Evolutionary conservation across 2,797 vertebrate genomes (phyloP), one percentile per base, ranked within the genome.

Genomic region (Brachyalestes nurse): DNA sequence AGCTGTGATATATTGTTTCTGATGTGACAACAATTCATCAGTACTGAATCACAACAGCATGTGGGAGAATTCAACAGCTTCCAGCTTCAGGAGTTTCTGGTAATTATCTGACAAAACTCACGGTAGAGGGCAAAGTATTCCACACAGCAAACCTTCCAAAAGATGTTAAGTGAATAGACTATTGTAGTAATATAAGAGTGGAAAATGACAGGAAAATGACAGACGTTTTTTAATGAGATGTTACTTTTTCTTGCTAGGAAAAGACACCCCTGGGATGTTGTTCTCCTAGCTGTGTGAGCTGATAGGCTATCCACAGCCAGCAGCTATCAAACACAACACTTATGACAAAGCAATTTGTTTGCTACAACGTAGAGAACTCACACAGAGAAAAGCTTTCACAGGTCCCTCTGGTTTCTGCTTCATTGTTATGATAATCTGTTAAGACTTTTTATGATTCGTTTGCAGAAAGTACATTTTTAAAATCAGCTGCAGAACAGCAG

Each of bases 401-500:
- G 12, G 25, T 62, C 60, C 60, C 60, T 62, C 23, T 28, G 60
- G 60, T 62, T 62, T 28, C 8, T 10, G 60, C 3, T 28, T 28
- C 25, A 62, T 62, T 62, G 23, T 62, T 62, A 62, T 28, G 60
- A 6, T 62, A 25, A 62, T 62, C 5, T 28, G 57, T 66, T 7
- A n/a, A 4, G 28, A 40, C 1, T 40, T 17, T 40, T 8, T 6
- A 0, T n/a, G 34, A 66, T 42, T 66, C 19, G 17, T 19, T 42
- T 66, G 64, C 28, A 66, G 38, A 66, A 66, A 66, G 64, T 40
- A n/a, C 34, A 66, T 66, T 66, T 66, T 66, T 6, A 66, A 38
- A n/a, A 19, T 42, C 6, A 2, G 3, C 2, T 28, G 57, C 6
- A 60, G 13, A 62, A 25, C 10, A 58, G 8, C n/a, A n/a, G 21